Base-by-base conservation (phyloP, 1,140 invertebrate genomes). In the Centruroides vittatus region DNA sequence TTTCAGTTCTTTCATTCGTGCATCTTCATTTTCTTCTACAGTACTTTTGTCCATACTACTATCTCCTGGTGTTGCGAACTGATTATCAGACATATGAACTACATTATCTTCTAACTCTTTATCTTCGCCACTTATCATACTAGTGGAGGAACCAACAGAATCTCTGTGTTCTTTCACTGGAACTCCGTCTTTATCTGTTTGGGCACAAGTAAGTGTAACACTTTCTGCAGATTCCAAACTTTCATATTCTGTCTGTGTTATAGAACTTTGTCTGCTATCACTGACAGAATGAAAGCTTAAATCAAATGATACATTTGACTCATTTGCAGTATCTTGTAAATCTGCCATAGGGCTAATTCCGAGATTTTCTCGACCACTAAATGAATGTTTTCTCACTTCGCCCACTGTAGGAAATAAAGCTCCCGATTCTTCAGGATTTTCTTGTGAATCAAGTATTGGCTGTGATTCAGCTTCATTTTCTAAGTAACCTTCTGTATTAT, bases 231-330 rank as follows among this genome's bases (percentile, higher is more conserved):
- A 68, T 3, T 59, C 60, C 35, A 60, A 47, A 47, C 63, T 65
- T 7, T 61, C 63, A 11, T 60, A 69, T 41, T 67, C 67, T 34
- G 61, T 66, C 12, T 65, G 61, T 5, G 61, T 57, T 7, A 70
- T 61, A 6, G 67, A 66, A 62, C 65, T 67, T 50, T 67, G 62
- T 13, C 68, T 58, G 55, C 69, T 70, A 34, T 69, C 71, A 50
- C 62, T 67, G 47, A 65, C 67, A 34, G 55, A 64, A 34, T 67
- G 68, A 58, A 70, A 72, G 53, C 41, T 41, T 8, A 41, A 41
- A 41, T 41, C 41, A 6, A 41, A 63, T 6, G 70, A 71, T 48
- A 64, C 52, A 53, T 64, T 67, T 5, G 57, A 46, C 4, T 59
- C 41, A 41, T 41, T 41, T 41, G 5, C 50, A 6, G 50, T 51